These are phyloP conservation scores for Sclerodermus sp. DNA, from an alignment of 2,888 invertebrate genomes.

Conservation along the genomic window DNA sequence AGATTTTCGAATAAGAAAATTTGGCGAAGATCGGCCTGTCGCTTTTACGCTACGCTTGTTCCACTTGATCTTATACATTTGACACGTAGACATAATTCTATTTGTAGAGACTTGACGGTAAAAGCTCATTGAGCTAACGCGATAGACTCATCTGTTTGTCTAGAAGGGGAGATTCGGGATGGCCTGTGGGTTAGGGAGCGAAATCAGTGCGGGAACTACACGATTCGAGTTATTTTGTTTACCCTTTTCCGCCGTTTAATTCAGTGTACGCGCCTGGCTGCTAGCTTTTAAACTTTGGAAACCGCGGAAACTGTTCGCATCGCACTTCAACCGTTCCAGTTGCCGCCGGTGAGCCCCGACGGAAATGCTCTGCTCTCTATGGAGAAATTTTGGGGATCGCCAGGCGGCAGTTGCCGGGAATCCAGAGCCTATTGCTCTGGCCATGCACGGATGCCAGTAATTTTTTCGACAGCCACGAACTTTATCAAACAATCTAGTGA, in stretches of 20 bases:
- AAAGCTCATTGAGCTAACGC: conserved; percentile 13
- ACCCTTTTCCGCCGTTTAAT: conserved; percentile 36
- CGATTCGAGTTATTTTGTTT: conserved; percentile 39
- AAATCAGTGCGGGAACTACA: conserved; percentile 15
- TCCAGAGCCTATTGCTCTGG: too few species aligned
- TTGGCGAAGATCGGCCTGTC: too few species aligned
- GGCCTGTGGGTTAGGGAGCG: neutral
- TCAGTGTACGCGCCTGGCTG: conserved; percentile 16
- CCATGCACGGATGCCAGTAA: too few species aligned
- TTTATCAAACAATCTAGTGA: too few species aligned
- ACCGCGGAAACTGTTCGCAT: conserved; percentile 29
- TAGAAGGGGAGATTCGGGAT: neutral
- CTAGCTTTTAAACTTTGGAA: conserved; percentile 29
- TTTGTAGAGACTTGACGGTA: too few species aligned
- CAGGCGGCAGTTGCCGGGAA: too few species aligned
- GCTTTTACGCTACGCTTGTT: too few species aligned
- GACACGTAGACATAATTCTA: too few species aligned
- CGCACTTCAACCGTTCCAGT: conserved; percentile 17
- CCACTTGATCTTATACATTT: too few species aligned
- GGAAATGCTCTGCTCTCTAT: neutral
- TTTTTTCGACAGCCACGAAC: too few species aligned
- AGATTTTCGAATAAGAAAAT: too few species aligned
- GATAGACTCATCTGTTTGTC: conserved; percentile 18
- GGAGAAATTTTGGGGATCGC: neutral
- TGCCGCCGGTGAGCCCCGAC: neutral